Percentiles rank a stretch among this genome's conserved stretches.
phyloP scores from a whole-genome alignment of 2,888 invertebrate genomes.

The Dusona sp. region DNA sequence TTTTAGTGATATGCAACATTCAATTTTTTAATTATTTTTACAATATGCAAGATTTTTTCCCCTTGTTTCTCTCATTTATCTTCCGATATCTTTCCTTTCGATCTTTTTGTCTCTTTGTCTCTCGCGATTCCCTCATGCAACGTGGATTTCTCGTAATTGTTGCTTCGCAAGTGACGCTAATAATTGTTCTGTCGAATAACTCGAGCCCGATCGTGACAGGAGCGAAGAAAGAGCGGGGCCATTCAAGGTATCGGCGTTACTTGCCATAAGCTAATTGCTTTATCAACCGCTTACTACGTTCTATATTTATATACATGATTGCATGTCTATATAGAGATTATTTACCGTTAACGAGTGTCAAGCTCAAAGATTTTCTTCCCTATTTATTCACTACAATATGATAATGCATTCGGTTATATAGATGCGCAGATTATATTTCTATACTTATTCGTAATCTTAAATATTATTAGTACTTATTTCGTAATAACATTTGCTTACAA shows the following conservation, averaged over 20 bases:
- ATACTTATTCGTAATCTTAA: background rate
- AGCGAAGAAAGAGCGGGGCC: conserved; percentile 37
- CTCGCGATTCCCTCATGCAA: conserved; percentile 10
- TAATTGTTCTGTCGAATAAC: conserved; percentile 66
- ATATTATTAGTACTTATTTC: too few species aligned
- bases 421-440: conserved; percentile 14
- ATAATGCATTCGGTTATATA: conserved; percentile 28
- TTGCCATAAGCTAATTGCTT: conserved; percentile 72
- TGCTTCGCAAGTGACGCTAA: conserved; percentile 54
- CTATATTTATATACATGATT: background rate
- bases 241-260: conserved; percentile 71
- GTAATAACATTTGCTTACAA: background rate
- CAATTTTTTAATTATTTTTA: conserved; percentile 13
- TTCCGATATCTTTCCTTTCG: conserved; percentile 30
- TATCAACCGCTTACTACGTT: conserved; percentile 62
- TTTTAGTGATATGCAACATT: background rate
- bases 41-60: conserved; percentile 45
- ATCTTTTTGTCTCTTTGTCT: conserved; percentile 29
- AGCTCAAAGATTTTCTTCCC: conserved; percentile 24
- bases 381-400: conserved; percentile 46
- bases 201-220: conserved; percentile 61
- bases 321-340: background rate
- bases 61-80: conserved; percentile 45
- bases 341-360: conserved; percentile 55
- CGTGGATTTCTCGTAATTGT: conserved; percentile 52